A percentile compares a stretch with the other conserved stretches of the same genome.
Evolutionary conservation across 2,888 invertebrate species (phyloP).

Genomic region (Leptopterna dolabrata): DNA sequence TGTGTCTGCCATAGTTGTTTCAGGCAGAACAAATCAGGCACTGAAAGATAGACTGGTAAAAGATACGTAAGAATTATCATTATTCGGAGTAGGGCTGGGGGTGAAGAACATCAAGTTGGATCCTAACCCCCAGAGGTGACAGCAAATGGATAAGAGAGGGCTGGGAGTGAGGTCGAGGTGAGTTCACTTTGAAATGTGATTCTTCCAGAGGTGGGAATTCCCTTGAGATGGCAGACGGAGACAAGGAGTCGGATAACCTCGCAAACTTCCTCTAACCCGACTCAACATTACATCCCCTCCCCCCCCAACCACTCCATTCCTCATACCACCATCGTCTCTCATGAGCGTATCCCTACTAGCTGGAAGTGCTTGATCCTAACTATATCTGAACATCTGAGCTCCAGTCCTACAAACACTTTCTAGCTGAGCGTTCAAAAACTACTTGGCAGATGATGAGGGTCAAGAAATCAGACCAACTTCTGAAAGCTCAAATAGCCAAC

Average conservation of each 20-base stretch:
- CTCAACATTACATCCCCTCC: background rate
- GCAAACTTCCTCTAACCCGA: background rate
- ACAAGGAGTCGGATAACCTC: background rate
- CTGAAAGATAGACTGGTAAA: background rate
- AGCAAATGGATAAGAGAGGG: background rate
- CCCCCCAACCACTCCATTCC: no score
- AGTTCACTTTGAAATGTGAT: background rate
- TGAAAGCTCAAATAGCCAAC: no score
- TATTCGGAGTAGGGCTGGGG: background rate
- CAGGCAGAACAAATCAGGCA: no score
- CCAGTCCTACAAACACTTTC: no score
- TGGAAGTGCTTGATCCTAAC: background rate
- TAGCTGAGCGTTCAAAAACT: no score
- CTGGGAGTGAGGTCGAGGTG: background rate
- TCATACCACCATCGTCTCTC: no score
- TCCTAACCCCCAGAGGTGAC: background rate
- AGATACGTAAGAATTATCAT: background rate
- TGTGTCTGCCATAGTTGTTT: no score
- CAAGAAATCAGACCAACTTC: no score
- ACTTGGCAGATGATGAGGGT: no score
- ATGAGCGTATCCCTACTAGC: no score
- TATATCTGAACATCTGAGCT: background rate
- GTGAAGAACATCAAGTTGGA: background rate
- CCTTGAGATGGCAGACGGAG: background rate
- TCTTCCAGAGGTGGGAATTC: background rate